phyloP scores from a whole-genome alignment of 2,797 vertebrate genomes.

The Acipenser ruthenus region DNA sequence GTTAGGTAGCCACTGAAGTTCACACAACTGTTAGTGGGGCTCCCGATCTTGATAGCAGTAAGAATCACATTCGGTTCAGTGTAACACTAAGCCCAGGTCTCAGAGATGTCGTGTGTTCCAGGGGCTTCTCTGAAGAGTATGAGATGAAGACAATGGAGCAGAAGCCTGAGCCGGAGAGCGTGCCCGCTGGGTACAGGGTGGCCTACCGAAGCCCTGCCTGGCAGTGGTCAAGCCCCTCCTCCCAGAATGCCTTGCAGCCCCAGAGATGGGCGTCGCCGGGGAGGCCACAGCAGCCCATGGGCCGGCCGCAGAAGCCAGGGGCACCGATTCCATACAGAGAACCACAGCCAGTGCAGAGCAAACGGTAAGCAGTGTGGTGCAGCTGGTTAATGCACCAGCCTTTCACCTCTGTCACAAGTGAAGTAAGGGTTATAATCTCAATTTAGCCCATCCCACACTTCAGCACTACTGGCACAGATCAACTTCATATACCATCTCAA shows the following conservation, averaged over 20 bases:
- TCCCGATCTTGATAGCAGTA: too few relatives aligned
- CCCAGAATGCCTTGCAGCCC: slow-evolving; percentile 53
- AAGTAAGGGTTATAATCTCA: too few relatives aligned
- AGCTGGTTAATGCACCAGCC: too few relatives aligned
- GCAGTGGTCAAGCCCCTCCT: slow-evolving; percentile 73
- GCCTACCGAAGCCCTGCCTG: slow-evolving; percentile 66
- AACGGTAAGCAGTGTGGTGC: slow-evolving; percentile 54
- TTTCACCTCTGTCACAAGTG: neutral
- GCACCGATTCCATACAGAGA: slow-evolving; percentile 71
- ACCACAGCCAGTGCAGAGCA: slow-evolving; percentile 64
- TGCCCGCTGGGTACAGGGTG: slow-evolving; percentile 58
- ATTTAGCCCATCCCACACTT: too few relatives aligned
- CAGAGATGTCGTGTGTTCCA: slow-evolving; percentile 28
- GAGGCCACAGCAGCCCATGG: slow-evolving; percentile 54
- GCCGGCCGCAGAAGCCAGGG: slow-evolving; percentile 58
- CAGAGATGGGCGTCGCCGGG: slow-evolving; percentile 65
- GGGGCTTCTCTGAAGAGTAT: slow-evolving; percentile 83
- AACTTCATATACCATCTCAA: too few relatives aligned
- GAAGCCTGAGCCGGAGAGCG: slow-evolving; percentile 66
- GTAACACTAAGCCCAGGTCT: too few relatives aligned
- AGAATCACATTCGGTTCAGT: too few relatives aligned
- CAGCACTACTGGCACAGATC: too few relatives aligned
- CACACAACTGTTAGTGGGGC: too few relatives aligned
- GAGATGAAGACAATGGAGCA: slow-evolving; percentile 77
- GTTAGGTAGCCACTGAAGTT: too few relatives aligned